Percentiles rank a stretch among this genome's conserved stretches.
phyloP scores from a whole-genome alignment of 1,140 invertebrate species.

The Carposina sasakii region DNA sequence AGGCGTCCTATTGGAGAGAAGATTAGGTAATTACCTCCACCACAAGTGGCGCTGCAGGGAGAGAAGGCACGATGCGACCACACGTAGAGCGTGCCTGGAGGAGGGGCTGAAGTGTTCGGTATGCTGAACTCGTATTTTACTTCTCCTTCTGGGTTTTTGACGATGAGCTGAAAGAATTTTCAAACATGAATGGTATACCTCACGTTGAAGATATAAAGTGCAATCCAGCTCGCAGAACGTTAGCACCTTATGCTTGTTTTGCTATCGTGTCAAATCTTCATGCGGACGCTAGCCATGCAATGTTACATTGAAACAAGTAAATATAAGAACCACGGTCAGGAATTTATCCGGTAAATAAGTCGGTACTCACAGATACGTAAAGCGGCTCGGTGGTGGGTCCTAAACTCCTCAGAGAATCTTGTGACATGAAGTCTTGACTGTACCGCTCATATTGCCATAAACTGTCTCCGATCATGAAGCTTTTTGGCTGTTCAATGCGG shows the following conservation, averaged over 20 bases:
- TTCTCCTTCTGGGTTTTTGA: slow-evolving; percentile 89
- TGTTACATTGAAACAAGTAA: too few relatives aligned
- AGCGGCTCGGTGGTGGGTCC: slow-evolving; percentile 92
- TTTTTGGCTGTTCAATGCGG: slow-evolving; percentile 90
- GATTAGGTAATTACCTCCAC: slow-evolving; percentile 79
- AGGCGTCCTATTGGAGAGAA: background rate
- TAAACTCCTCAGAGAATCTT: slow-evolving; percentile 85
- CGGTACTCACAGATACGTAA: slow-evolving; percentile 88
- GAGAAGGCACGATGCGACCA: slow-evolving; percentile 88
- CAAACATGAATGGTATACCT: too few relatives aligned
- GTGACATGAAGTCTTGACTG: slow-evolving; percentile 84
- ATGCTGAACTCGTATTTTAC: slow-evolving; percentile 94
- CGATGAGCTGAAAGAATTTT: slow-evolving; percentile 80
- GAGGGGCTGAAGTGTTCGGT: slow-evolving; percentile 80
- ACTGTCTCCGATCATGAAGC: slow-evolving; percentile 84
- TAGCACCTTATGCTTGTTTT: too few relatives aligned
- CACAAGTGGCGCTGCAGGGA: slow-evolving; percentile 87
- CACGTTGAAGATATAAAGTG: too few relatives aligned
- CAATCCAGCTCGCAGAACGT: too few relatives aligned
- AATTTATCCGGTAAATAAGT: too few relatives aligned
- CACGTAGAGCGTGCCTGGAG: slow-evolving; percentile 80
- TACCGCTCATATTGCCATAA: slow-evolving; percentile 91
- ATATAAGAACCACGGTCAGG: too few relatives aligned
- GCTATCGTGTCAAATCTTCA: too few relatives aligned
- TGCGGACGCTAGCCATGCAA: too few relatives aligned